Evolutionary conservation across 2,113 vertebrate genomes (phyloP).

Genomic region (Monarcha castaneiventris): DNA sequence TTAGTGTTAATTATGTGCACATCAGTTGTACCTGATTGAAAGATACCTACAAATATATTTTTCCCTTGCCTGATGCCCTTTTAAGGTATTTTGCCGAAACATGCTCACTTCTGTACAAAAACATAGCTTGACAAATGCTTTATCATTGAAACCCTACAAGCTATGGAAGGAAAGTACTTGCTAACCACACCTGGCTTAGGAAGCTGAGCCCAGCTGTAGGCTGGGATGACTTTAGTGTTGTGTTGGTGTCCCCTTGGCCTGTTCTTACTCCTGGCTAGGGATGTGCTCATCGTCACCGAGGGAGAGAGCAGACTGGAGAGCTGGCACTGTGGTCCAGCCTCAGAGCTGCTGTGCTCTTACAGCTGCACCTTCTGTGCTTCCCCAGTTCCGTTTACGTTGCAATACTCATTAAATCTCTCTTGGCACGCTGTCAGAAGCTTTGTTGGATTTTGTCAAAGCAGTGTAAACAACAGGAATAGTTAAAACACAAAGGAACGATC

Average conservation of each 20-base stretch:
- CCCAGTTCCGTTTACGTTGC: slow-evolving; percentile 17
- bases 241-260: not conserved
- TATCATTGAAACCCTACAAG: not conserved
- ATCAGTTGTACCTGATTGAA: not conserved
- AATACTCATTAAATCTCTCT: slow-evolving; percentile 41
- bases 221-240: not conserved
- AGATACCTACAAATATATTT: not conserved
- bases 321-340: not conserved
- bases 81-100: not conserved
- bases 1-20: not conserved
- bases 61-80: not conserved
- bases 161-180: not conserved
- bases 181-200: not conserved
- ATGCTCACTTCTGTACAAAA: not conserved
- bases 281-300: fast-evolving
- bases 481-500: slow-evolving; percentile 23
- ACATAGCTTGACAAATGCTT: not conserved
- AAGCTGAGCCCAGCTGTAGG: not conserved
- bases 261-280: not conserved
- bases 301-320: not conserved
- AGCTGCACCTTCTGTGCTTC: slow-evolving; percentile 35
- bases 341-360: not conserved
- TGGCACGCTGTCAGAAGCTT: slow-evolving; percentile 35
- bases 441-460: slow-evolving; percentile 22
- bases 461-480: not conserved